Evolutionary conservation across 2,888 invertebrate genomes (phyloP).

Genomic region (Mesoligia furuncula): DNA sequence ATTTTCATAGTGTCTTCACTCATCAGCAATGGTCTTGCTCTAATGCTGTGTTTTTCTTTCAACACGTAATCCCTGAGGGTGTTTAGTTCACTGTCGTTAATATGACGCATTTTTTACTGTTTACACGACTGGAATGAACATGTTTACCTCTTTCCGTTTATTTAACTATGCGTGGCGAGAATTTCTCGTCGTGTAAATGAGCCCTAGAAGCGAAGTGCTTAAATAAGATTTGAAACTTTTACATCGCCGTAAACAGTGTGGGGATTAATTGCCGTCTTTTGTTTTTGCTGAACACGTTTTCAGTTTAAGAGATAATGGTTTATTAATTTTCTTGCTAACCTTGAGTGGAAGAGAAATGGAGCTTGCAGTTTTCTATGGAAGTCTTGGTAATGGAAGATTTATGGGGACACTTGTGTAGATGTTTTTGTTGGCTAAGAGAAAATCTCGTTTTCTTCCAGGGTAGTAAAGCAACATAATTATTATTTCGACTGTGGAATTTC

Average conservation of each 20-base stretch:
- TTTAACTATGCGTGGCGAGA: background rate
- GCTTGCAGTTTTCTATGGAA: constrained; percentile 27
- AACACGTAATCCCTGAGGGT: background rate
- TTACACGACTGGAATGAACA: background rate
- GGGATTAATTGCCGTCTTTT: constrained; percentile 64
- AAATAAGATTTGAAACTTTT: constrained; percentile 63
- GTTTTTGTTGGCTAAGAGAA: background rate
- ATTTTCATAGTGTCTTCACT: background rate
- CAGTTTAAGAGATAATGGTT: constrained; percentile 54
- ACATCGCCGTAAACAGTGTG: constrained; percentile 60
- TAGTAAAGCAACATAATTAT: background rate
- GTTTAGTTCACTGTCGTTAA: background rate
- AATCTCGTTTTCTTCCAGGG: background rate
- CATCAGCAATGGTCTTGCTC: background rate
- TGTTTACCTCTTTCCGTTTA: background rate
- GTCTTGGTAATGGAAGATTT: constrained; percentile 20
- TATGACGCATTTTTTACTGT: too few species aligned
- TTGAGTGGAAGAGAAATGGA: constrained; percentile 20
- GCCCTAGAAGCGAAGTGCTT: constrained; percentile 48
- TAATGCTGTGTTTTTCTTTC: background rate
- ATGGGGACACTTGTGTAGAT: background rate
- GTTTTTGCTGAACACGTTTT: constrained; percentile 54
- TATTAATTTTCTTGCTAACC: constrained; percentile 52
- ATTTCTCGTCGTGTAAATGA: constrained; percentile 10
- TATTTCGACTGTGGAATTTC: background rate